Percentiles rank a stretch among this genome's conserved stretches.
These are phyloP conservation scores for Aporophyla lueneburgensis DNA, from an alignment of 2,888 invertebrate species.

Conservation along the genomic window DNA sequence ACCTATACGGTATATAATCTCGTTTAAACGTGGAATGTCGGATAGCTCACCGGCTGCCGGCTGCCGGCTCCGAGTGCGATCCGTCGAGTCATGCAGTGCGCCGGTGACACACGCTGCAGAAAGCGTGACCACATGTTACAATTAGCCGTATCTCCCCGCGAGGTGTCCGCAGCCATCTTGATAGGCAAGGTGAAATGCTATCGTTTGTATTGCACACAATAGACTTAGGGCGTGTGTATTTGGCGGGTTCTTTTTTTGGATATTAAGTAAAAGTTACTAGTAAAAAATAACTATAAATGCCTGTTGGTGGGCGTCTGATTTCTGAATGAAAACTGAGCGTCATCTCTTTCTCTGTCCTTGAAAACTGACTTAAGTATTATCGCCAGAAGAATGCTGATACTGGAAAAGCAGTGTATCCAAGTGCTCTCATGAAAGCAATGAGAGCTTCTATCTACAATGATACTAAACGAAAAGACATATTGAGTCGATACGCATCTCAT, in stretches of 20 bases:
- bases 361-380: too few species aligned
- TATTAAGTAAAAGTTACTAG: not conserved
- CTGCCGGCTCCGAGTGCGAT: constrained; percentile 23
- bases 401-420: not conserved
- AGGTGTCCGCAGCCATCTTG: constrained; percentile 74
- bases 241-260: constrained; percentile 10
- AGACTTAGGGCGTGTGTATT: constrained; percentile 52
- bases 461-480: too few species aligned
- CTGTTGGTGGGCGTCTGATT: not conserved
- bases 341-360: not conserved
- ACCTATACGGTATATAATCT: constrained; percentile 25
- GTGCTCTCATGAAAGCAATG: too few species aligned
- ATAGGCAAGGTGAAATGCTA: constrained; percentile 80
- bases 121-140: constrained; percentile 79
- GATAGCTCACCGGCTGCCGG: constrained; percentile 15
- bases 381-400: not conserved
- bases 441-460: not conserved
- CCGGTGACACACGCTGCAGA: constrained; percentile 68
- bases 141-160: constrained; percentile 71
- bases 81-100: constrained; percentile 47
- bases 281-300: not conserved
- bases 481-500: not conserved
- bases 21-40: constrained; percentile 42
- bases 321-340: not conserved
- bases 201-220: constrained; percentile 73